Conservation (phyloP, 1,140 invertebrate species). For the Apis dorsata region DNA sequence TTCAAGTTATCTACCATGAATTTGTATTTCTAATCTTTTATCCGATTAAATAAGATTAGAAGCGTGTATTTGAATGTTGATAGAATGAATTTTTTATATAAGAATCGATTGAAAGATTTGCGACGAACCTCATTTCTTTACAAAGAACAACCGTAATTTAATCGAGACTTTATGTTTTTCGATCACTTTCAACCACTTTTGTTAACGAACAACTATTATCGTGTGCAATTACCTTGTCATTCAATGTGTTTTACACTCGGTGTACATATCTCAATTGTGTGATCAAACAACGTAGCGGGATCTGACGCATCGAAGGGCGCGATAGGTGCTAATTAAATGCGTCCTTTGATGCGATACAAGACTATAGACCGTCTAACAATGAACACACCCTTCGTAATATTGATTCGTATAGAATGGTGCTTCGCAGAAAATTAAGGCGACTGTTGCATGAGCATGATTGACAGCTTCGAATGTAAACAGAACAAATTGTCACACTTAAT, state of each 20-base stretch:
- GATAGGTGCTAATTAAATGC: conserved; percentile 70
- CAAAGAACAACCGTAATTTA: not conserved
- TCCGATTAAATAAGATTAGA: not conserved
- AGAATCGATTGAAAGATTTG: not conserved
- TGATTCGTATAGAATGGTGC: conserved; percentile 36
- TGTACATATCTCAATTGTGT: conserved; percentile 34
- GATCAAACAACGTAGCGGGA: conserved; percentile 42
- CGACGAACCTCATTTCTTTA: not conserved
- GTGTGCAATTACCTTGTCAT: conserved; percentile 21
- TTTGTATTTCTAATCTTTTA: not conserved
- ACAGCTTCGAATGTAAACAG: not conserved
- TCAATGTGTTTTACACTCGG: conserved; percentile 20
- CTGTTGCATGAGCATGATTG: not conserved
- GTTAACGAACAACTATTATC: too few relatives aligned
- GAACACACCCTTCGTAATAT: conserved; percentile 55
- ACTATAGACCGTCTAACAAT: conserved; percentile 41
- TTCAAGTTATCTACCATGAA: not conserved
- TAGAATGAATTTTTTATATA: too few relatives aligned
- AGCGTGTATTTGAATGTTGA: too few relatives aligned
- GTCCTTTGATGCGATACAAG: conserved; percentile 65
- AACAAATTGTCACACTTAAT: not conserved
- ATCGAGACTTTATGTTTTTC: not conserved
- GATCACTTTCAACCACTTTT: not conserved
- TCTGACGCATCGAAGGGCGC: conserved; percentile 53
- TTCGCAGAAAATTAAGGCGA: conserved; percentile 20